Evolutionary conservation across 2,797 vertebrate genomes (phyloP), one percentile per base, ranked within the genome.

Genomic region (Mycteria americana): DNA sequence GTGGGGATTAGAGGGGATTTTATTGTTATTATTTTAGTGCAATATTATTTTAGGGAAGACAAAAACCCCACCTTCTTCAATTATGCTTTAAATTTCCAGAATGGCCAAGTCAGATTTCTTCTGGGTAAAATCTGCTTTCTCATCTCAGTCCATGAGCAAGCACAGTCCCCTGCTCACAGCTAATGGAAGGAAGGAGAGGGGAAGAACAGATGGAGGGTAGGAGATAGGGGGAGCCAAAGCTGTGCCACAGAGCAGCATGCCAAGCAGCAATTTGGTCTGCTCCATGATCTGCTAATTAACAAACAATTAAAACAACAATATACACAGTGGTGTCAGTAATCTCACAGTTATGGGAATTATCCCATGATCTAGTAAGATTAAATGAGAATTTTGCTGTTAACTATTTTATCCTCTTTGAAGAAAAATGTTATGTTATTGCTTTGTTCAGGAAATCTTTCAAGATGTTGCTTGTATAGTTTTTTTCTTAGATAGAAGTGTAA

Each of bases 291-390:
- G 65, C 92, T 96, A 96, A 96, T 97, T 96, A 96, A 91, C 70
- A 95, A 96, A 95, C 95, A 96, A 96, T 93, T 96, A 96, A 94
- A 97, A 82, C 57, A 97, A 80, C 80, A 90, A 87, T 84, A 94
- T 87, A 90, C 92, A 85, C 74, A 86, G 79, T 88, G 43, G 86
- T 90, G 80, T 82, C 88, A 88, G 76, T 94, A 93, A 91, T 96
- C 88, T 92, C 88, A 78, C 31, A 78, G 86, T 94, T 80, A 76
- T 72, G 84, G 88, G 85, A 95, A 92, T 93, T 86, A 84, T 95
- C 27, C 33, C 33, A 74, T 33, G 73, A 90, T 96, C 84, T 78
- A 73, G 57, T 60, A 76, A 95, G 60, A 92, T 84, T 92, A 76
- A 80, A 86, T 37, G 64, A 70, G 75, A 93, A 83, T 86, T 94